These are phyloP conservation scores for Syndactyla subalaris DNA, from an alignment of 2,797 vertebrate genomes.

Conservation along the genomic window DNA sequence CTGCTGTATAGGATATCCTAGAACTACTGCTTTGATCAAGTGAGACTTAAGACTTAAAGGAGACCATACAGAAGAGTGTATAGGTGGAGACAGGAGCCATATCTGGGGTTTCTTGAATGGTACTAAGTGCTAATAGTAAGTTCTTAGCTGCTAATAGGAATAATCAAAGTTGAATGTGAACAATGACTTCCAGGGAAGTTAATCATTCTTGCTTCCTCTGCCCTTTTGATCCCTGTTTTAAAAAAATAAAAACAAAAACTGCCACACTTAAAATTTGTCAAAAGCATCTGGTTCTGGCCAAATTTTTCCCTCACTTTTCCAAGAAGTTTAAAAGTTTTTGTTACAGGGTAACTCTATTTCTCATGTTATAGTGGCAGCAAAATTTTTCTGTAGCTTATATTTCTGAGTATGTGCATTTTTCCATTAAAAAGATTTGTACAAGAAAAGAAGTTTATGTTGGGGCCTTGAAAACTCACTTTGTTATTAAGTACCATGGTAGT, in stretches of 20 bases:
- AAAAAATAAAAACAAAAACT: not conserved
- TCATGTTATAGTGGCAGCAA: not conserved
- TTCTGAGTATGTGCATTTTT: not conserved
- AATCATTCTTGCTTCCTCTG: not conserved
- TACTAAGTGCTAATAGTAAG: not conserved
- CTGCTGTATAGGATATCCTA: not conserved
- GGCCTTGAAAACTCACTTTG: not conserved
- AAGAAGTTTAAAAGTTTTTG: not conserved
- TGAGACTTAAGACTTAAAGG: not conserved
- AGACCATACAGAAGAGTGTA: not conserved
- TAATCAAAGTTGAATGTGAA: not conserved
- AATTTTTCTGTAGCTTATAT: not conserved
- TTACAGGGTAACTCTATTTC: not conserved
- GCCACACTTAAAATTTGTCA: not conserved
- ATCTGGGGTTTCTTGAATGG: not conserved
- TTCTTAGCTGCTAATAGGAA: not conserved
- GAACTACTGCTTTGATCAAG: not conserved
- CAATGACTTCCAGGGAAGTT: not conserved
- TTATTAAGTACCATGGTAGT: not conserved
- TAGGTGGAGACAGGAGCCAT: not conserved
- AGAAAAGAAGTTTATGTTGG: not conserved
- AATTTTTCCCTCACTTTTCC: not conserved
- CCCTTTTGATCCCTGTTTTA: not conserved
- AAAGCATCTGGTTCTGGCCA: not conserved
- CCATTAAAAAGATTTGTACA: not conserved